phyloP scores from a whole-genome alignment of 2,797 vertebrate species.

The Streptopelia turtur region DNA sequence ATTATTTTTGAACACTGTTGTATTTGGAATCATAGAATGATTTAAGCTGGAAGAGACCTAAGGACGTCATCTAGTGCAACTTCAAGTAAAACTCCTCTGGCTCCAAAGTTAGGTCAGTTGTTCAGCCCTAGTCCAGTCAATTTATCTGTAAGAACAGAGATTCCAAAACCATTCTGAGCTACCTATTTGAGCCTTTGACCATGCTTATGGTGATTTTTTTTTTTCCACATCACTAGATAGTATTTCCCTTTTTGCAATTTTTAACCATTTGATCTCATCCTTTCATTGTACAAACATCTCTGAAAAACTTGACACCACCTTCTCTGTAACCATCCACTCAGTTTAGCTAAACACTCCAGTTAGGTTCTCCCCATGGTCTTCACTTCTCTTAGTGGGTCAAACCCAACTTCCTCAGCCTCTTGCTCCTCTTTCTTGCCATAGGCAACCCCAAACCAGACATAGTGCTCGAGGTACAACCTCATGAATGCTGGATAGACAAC shows the following conservation, averaged over 20 bases:
- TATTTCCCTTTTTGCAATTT: not conserved
- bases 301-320: not conserved
- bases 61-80: not conserved
- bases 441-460: not conserved
- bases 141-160: not conserved
- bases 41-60: not conserved
- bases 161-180: not conserved
- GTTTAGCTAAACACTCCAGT: not conserved
- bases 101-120: not conserved
- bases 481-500: not conserved
- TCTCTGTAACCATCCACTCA: not conserved
- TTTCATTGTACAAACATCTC: not conserved
- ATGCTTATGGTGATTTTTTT: not conserved
- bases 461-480: not conserved
- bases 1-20: not conserved
- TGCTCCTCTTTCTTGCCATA: not conserved
- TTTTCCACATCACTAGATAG: not conserved
- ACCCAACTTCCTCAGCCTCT: not conserved
- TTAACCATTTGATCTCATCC: not conserved
- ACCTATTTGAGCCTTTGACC: not conserved
- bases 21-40: not conserved
- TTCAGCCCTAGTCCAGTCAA: not conserved
- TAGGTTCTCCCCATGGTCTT: not conserved
- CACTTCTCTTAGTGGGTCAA: not conserved
- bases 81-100: not conserved